A percentile compares a stretch with the other conserved stretches of the same genome.
phyloP scores from a whole-genome alignment of 1,140 invertebrate species.

The Eubasilissa regina region DNA sequence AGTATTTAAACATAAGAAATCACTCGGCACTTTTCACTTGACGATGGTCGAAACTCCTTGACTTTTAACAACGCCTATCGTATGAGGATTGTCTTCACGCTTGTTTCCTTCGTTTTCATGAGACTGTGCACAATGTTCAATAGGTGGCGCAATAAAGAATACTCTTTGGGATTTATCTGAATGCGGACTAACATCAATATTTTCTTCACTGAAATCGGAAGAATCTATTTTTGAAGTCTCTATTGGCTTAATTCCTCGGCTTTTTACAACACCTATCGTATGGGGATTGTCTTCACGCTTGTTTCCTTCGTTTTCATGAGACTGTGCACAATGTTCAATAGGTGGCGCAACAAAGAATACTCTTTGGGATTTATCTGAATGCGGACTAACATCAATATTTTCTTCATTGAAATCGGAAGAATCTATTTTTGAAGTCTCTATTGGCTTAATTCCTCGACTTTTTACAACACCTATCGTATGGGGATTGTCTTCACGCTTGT shows the following conservation, averaged over 20 bases:
- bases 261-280: background rate
- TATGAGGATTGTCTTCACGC: background rate
- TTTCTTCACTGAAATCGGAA: too few relatives aligned
- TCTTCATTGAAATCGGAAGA: too few relatives aligned
- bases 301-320: background rate
- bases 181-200: too few relatives aligned
- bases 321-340: background rate
- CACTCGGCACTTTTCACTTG: too few relatives aligned
- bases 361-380: constrained; percentile 1
- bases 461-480: background rate
- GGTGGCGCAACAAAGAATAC: background rate
- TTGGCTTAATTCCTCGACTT: too few relatives aligned
- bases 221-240: too few relatives aligned
- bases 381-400: too few relatives aligned
- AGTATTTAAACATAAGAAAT: too few relatives aligned
- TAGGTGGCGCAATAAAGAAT: background rate
- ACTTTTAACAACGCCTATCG: background rate
- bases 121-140: background rate
- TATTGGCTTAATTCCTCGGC: too few relatives aligned
- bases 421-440: too few relatives aligned
- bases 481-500: background rate
- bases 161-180: background rate
- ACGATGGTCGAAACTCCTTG: too few relatives aligned
- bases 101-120: background rate
- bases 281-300: background rate